A percentile compares a stretch with the other conserved stretches of the same genome.
Evolutionary conservation across 2,888 invertebrate genomes (phyloP).

Genomic region (Bedellia somnulentella): DNA sequence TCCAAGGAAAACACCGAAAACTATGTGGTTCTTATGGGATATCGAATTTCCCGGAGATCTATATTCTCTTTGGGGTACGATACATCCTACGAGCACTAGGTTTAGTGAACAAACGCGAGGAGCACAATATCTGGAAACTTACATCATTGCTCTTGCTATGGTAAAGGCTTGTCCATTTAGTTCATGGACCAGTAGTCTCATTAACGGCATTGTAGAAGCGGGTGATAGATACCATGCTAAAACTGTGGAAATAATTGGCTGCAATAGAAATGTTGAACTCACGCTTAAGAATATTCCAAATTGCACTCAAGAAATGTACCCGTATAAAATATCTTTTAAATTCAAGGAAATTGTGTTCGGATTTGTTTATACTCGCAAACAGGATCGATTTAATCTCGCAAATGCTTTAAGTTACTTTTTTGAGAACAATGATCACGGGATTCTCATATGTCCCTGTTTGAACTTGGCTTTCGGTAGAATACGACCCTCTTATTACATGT

Average conservation of each 20-base stretch:
- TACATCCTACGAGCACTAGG: conserved; percentile 62
- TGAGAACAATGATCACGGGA: conserved; percentile 50
- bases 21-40: conserved; percentile 68
- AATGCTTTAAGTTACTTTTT: conserved; percentile 65
- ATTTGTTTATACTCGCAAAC: conserved; percentile 59
- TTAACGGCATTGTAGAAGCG: conserved; percentile 64
- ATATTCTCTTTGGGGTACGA: conserved; percentile 67
- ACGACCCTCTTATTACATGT: conserved; percentile 66
- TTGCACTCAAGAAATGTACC: conserved; percentile 56
- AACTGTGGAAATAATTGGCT: conserved; percentile 40
- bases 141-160: conserved; percentile 62
- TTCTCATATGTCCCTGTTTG: conserved; percentile 55
- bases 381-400: conserved; percentile 64
- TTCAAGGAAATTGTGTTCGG: conserved; percentile 63
- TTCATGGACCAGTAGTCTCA: conserved; percentile 65
- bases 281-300: conserved; percentile 55
- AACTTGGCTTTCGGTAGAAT: conserved; percentile 55
- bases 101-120: conserved; percentile 60
- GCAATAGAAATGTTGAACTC: conserved; percentile 56
- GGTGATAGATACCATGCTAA: conserved; percentile 62
- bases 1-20: conserved; percentile 26
- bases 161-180: conserved; percentile 59
- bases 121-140: conserved; percentile 65
- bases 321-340: conserved; percentile 58
- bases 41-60: conserved; percentile 69